Base-by-base conservation (phyloP, 2,113 vertebrate species). In the Synodontis membranacea region DNA sequence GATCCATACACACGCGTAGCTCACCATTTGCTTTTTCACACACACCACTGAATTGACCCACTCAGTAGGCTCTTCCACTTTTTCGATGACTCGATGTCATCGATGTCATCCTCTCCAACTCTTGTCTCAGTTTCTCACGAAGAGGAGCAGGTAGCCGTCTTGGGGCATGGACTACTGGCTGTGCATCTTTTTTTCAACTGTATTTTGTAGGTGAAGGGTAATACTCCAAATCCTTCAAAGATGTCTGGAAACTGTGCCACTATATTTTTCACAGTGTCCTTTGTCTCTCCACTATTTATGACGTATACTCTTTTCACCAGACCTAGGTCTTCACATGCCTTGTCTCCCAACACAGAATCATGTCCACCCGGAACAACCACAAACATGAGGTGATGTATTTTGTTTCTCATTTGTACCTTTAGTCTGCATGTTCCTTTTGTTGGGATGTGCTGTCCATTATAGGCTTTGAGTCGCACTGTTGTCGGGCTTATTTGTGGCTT, bases 161-260 rank as follows among this genome's bases (percentile, higher is more conserved):
- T 50, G 80, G 68, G 2, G 86, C 34, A 31, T 87, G 83, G 0
- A 87, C 72, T 5, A 87, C 89, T 80, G 68, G 84, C 52, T 85
- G 82, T 15, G 72, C 62, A 48, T 87, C 4, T 28, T 5, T 66
- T 17, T 52, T 85, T 90, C 17, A 85, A 39, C 48, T 86, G 68
- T 48, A 79, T 87, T 34, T 86, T 84, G 60, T 85, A 87, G 31
- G 85, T 62, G n/a, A 84, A 86, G 25, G 83, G 82, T 44, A 87
- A 21, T 8, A 31, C 56, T 54, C 46, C 31, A 76, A 88, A 80
- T 6, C 74, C 89, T 75, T 88, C 25, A 34, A 86, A 88, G 2
- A 86, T 6, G 6, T 86, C 82, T 34, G 76, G n/a, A 39, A 78
- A 82, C 23, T 64, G 11, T 11, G 21, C 23, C 19, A 56, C 28